Evolutionary conservation across 64 coral and sea anemone genomes (phyloP).

Genomic region (Montipora cactus): DNA sequence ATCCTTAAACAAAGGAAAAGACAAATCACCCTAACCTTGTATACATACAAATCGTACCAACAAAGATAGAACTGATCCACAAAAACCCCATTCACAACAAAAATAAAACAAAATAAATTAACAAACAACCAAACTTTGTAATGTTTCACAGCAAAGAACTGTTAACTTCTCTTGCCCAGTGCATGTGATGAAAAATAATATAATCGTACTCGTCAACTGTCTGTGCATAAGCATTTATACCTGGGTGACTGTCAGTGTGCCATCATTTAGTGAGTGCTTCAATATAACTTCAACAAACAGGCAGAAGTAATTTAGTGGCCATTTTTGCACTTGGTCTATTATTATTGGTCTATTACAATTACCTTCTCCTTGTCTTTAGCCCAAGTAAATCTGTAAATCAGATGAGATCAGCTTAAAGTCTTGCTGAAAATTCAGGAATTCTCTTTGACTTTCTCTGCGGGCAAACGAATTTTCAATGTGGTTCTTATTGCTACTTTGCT

Average conservation of each 20-base stretch:
- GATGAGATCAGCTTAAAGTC: conserved; percentile 8
- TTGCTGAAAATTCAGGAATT: conserved; percentile 34
- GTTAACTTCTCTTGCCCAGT: not conserved
- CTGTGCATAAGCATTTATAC: not conserved
- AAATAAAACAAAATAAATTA: not conserved
- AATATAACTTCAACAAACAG: conserved; percentile 7
- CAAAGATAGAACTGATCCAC: conserved; percentile 4
- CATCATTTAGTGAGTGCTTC: not conserved
- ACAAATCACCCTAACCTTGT: conserved; percentile 3
- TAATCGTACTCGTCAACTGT: not conserved
- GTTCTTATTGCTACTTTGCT: conserved; percentile 33
- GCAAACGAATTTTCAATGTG: conserved; percentile 53
- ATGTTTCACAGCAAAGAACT: conserved; percentile 10
- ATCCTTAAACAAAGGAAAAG: conserved; percentile 15
- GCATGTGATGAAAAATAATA: conserved; percentile 5
- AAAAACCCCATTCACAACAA: conserved; percentile 6
- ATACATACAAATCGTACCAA: conserved; percentile 7
- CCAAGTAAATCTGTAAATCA: conserved; percentile 23
- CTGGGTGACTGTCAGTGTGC: not conserved
- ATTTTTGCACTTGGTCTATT: not conserved
- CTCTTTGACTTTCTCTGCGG: not conserved
- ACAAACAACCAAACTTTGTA: not conserved
- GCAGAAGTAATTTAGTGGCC: not conserved
- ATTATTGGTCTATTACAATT: conserved; percentile 17
- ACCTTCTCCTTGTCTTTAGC: conserved; percentile 39